Base-by-base conservation (phyloP, 2,888 invertebrate species). In the Lissonota sp. region DNA sequence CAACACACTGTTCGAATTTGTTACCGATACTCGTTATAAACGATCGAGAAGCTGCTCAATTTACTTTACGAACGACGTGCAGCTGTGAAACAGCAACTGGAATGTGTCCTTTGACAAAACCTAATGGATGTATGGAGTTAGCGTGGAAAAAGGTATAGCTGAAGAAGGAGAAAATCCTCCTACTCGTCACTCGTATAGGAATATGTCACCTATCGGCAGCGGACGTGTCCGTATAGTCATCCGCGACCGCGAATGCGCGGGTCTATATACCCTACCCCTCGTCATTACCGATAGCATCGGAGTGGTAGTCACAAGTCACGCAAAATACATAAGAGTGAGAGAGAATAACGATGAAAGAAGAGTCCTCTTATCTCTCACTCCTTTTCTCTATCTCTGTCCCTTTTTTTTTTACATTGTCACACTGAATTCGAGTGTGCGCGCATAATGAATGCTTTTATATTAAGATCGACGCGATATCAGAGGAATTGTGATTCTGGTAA, bases 241-340 rank as follows among this genome's bases (percentile, higher is more conserved):
- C 53, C 60, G 75, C 66, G 60, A 62, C 70, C 60, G 53, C 70
- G 71, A 44, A 46, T 26, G 26, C 26, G 26, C 26, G 40, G 42
- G 51, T 7, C 5, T 46, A 39, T 46, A 39, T 73, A 46, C n/a
- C 67, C 77, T 69, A 44, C 57, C 70, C 44, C 53, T 76, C 49
- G 49, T 49, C 72, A 74, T 74, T 74, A 57, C 40, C 40, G 80
- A 80, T 80, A 80, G n/a, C 44, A 80, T 80, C 80, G 67, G 16
- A 72, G 53, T 64, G 10, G 64, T 74, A 66, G 63, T 12, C 64
- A 58, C 72, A 58, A 80, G 77, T 80, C 80, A 73, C 80, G 77
- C 75, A 46, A 75, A 75, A 67, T 53, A 12, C 37, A 53, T n/a
- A 51, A 26, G 26, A 26, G 26, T 26, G 26, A 3, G 26, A 26